Conservation (phyloP, 2,888 invertebrate species). For the Cantharis rustica region DNA sequence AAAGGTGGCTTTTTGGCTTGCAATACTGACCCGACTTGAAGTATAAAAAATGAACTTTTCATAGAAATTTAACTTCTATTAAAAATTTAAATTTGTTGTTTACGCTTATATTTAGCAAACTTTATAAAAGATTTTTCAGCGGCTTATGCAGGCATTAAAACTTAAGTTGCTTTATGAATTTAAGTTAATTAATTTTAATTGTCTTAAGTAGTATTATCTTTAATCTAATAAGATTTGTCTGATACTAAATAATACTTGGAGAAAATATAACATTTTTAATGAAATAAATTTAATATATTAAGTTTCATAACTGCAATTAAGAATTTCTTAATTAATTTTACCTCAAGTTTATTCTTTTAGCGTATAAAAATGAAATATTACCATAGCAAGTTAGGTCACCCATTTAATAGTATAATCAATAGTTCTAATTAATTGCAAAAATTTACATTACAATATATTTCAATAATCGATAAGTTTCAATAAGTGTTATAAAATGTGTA, state of each 20-base stretch:
- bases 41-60: background rate
- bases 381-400: too few relatives aligned
- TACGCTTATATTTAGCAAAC: background rate
- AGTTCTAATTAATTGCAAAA: too few relatives aligned
- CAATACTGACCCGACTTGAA: background rate
- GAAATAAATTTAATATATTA: background rate
- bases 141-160: slow-evolving; percentile 24
- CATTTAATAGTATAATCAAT: too few relatives aligned
- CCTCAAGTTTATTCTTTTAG: background rate
- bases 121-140: background rate
- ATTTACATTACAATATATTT: too few relatives aligned
- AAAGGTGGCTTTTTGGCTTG: background rate
- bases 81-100: background rate
- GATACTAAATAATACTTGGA: background rate
- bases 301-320: background rate
- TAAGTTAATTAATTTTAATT: slow-evolving; percentile 27
- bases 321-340: background rate
- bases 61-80: background rate
- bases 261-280: background rate
- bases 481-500: too few relatives aligned
- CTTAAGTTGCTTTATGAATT: slow-evolving; percentile 22
- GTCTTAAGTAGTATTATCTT: slow-evolving; percentile 24
- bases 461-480: too few relatives aligned
- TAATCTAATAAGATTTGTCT: slow-evolving; percentile 23
- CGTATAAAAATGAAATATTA: background rate